Base-by-base conservation (phyloP, 2,113 vertebrate species). In the Gallinago paraguaiae region DNA sequence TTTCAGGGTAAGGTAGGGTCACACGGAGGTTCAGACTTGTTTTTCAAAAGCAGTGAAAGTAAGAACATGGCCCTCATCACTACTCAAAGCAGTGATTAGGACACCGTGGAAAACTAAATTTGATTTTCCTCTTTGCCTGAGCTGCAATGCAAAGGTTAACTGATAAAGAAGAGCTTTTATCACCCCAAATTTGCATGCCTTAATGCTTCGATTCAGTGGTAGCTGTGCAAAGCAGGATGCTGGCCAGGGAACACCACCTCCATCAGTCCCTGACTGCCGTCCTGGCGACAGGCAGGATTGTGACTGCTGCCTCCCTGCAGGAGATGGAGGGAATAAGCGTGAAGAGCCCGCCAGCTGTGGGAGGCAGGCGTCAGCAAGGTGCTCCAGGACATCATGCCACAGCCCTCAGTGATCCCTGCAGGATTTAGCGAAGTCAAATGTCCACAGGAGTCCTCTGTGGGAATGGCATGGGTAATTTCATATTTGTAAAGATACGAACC, bases 401-500 rank as follows among this genome's bases (percentile, higher is more conserved):
- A 74, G 4, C 41, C 23, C 72, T 50, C 46, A 50, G 45, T 41
- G 10, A 54, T 30, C 53, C 43, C 72, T 35, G 19, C 28, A 81
- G 69, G 17, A 48, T 59, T 70, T 86, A 39, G 92, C 56, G 43
- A 71, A 71, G 45, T 54, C 56, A 74, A n/a, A 92, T 28, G 33
- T 24, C 65, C 77, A 64, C 35, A 56, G 59, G 65, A 37, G 35
- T 65, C 10, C 69, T 75, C 72, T 1, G 0, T 1, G 19, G 60
- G 12, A 41, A 19, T 4, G 1, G 16, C 54, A 59, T 14, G 2
- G 16, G 14, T 88, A 54, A 88, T 74, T 83, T 63, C 18, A 8
- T 69, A 65, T 63, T 54, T 86, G n/a, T 59, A 45, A 76, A 92
- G 85, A 74, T 12, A 45, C 14, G 60, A 94, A 81, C 33, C 78